A percentile compares a stretch with the other conserved stretches of the same genome.
phyloP scores from a whole-genome alignment of 2,797 vertebrate genomes.

The Natrix natrix region DNA sequence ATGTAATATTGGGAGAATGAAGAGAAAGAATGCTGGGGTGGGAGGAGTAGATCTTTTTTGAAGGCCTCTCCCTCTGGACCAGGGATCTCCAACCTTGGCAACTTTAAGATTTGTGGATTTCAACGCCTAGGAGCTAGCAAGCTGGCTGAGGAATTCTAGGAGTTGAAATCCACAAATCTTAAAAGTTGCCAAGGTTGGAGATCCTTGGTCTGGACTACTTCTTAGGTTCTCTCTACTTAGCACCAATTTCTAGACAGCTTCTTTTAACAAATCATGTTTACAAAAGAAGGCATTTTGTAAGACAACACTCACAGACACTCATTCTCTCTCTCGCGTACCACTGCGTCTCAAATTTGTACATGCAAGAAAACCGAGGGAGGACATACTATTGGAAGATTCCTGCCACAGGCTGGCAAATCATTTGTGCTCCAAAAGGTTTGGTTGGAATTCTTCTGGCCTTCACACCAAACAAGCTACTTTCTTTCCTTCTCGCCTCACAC shows the following conservation, averaged over 20 bases:
- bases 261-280: neutral
- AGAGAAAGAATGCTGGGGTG: neutral
- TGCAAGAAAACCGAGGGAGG: neutral
- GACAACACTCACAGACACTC: neutral
- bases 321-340: neutral
- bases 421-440: neutral
- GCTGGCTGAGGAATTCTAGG: too few species aligned
- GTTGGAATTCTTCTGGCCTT: neutral
- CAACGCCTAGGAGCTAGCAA: too few species aligned
- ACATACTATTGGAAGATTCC: neutral
- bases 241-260: neutral
- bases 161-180: too few species aligned
- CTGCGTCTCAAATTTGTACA: neutral
- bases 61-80: neutral
- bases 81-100: too few species aligned
- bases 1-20: neutral
- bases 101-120: too few species aligned
- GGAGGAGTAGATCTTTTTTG: too few species aligned
- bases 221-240: neutral
- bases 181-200: too few species aligned
- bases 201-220: too few species aligned
- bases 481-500: neutral
- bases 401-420: neutral
- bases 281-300: neutral
- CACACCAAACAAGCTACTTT: neutral